phyloP scores from a whole-genome alignment of 1,140 invertebrate genomes.

The Acromyrmex heyeri region DNA sequence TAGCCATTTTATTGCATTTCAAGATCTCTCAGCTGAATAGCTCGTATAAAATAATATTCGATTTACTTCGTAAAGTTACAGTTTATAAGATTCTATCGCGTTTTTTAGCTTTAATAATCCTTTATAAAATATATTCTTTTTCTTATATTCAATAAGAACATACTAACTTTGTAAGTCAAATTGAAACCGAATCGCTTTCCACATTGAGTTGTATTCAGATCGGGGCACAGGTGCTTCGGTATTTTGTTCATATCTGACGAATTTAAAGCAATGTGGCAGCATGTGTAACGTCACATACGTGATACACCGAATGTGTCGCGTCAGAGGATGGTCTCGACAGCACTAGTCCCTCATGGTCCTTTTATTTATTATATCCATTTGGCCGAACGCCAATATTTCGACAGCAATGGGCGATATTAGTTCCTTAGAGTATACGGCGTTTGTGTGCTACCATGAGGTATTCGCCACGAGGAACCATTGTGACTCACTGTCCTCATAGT shows the following conservation, averaged over 20 bases:
- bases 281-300: constrained; percentile 27
- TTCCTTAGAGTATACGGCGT: constrained; percentile 80
- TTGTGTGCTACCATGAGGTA: constrained; percentile 67
- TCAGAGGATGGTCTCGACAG: constrained; percentile 6
- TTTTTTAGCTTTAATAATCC: constrained; percentile 7
- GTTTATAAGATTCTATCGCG: neutral
- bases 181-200: neutral
- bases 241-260: constrained; percentile 19
- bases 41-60: constrained; percentile 6
- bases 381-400: constrained; percentile 83
- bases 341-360: constrained; percentile 73
- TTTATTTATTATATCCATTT: constrained; percentile 85
- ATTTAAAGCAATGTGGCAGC: constrained; percentile 25
- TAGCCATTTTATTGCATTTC: constrained; percentile 9
- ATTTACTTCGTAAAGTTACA: constrained; percentile 1
- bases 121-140: neutral
- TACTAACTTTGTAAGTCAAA: neutral
- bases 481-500: constrained; percentile 75
- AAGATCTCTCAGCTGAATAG: neutral
- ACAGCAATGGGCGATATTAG: constrained; percentile 82
- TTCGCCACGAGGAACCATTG: constrained; percentile 66
- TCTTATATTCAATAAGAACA: neutral
- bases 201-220: neutral
- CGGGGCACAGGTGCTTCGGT: neutral
- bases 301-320: constrained; percentile 34